Evolutionary conservation across 2,797 vertebrate species (phyloP), one percentile per base, ranked within the genome.

Genomic region (Ctenopoma multispine): DNA sequence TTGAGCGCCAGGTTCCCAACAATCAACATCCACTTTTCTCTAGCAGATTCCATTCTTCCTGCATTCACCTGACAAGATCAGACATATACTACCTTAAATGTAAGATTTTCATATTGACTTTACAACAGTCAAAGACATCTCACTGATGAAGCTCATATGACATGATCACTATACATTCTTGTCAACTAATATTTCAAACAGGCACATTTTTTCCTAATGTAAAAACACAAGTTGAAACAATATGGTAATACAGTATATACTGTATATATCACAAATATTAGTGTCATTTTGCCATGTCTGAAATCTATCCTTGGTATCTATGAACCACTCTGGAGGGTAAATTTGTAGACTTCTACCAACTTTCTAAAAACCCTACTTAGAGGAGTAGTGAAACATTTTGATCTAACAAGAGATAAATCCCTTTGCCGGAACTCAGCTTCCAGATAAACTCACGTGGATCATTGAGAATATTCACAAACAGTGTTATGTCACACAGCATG

Each of bases 1-100:
- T 98, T 99, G 65, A 99, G 95, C 6, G 96, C 96, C 86, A 99
- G 90, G 85, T 98, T 99, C 60, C 97, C 96, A 83, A 95, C 89
- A 55, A 98, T 96, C 65, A 99, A 79, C 83, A 95, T 96, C 96
- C 96, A 96, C 75, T 94, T 97, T 83, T 98, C 97, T 79, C 92
- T 95, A 57, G 94, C 86, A 50, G 94, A 90, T 79, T 96, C 96
- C 92, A 97, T 96, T 93, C 95, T 96, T 68, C 96, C 96, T 86
- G 96, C 79, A 82, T 99, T 98, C 75, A 97, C 96, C 97, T 99
- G 83, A 51, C 1, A 69, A 23, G 15, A 81, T 40, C 27, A 75
- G 2, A 63, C 1, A 31, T 11, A 21, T 9, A 24, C 31, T 11
- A 14, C 12, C 9, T 11, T 15, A n/a, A 36, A 24, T 31, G 38